These are phyloP conservation scores for Centropus unirufus DNA, from an alignment of 2,113 vertebrate genomes.

Conservation along the genomic window DNA sequence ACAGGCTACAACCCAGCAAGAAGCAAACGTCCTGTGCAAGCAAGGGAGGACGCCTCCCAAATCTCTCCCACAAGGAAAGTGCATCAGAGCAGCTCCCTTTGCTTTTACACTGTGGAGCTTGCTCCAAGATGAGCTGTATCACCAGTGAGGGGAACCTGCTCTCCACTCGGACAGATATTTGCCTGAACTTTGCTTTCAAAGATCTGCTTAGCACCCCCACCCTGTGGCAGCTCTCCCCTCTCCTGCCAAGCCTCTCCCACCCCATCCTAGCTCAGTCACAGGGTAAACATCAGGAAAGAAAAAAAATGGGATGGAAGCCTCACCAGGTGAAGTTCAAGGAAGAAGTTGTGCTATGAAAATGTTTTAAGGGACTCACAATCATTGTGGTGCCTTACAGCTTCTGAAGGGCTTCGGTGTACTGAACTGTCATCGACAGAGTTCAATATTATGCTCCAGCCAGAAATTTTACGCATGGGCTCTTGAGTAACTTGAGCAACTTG, in stretches of 20 bases:
- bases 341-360: background rate
- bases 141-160: background rate
- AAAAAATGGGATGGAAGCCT: background rate
- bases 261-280: background rate
- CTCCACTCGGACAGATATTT: background rate
- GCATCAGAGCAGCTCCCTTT: background rate
- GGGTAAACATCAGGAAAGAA: background rate
- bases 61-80: background rate
- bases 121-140: background rate
- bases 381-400: accelerated
- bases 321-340: background rate
- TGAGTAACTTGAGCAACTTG: background rate
- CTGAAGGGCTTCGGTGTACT: accelerated
- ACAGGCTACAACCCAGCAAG: background rate
- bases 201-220: background rate
- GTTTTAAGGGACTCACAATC: accelerated
- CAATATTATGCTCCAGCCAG: background rate
- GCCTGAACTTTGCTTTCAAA: conserved; percentile 21
- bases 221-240: background rate
- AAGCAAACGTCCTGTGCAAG: accelerated
- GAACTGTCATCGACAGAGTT: accelerated
- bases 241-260: background rate
- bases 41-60: background rate
- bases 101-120: background rate
- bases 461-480: background rate